Evolutionary conservation across 2,888 invertebrate genomes (phyloP).

Genomic region (Coelinius sp.): DNA sequence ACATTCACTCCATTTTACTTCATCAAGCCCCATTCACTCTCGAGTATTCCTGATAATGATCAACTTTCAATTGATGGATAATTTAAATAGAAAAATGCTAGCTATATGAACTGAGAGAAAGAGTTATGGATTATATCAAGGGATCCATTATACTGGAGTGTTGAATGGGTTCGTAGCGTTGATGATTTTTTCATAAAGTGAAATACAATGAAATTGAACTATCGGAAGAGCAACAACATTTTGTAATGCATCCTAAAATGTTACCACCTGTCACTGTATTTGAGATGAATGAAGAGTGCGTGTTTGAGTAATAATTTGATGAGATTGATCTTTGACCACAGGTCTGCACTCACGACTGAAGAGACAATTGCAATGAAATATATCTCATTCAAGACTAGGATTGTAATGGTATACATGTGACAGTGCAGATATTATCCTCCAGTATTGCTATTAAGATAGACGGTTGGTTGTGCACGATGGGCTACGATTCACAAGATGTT

Average conservation of each 20-base stretch:
- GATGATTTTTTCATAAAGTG: neutral
- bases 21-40: neutral
- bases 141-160: constrained; percentile 1
- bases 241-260: no score
- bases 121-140: neutral
- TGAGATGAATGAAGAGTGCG: neutral
- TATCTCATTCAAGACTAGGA: neutral
- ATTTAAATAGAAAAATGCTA: neutral
- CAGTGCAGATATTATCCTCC: constrained; percentile 3
- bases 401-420: neutral
- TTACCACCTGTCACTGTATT: no score
- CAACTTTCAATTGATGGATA: neutral
- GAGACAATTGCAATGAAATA: neutral
- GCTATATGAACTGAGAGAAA: neutral
- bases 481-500: neutral
- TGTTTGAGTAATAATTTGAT: neutral
- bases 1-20: neutral
- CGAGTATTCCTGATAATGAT: neutral
- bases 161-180: neutral
- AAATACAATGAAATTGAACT: neutral
- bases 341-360: neutral
- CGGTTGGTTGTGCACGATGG: neutral
- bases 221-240: neutral
- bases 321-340: neutral
- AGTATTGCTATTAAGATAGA: neutral